Evolutionary conservation across 2,888 invertebrate genomes (phyloP), one percentile per base, ranked within the genome.

Genomic region (Ceriagrion tenellum): DNA sequence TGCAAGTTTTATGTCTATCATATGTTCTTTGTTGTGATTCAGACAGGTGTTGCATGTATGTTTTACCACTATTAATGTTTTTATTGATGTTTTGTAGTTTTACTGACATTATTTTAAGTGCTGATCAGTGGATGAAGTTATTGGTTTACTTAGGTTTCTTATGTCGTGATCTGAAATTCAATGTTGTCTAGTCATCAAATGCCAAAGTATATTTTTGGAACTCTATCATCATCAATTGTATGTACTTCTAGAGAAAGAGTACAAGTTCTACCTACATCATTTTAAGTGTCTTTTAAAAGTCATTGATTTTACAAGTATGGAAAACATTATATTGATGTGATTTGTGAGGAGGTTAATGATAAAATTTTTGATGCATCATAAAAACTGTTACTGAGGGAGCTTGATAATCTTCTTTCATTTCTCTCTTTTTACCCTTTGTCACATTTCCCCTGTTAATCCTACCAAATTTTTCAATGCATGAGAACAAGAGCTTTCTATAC

Each of bases 151-250:
- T 81, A 26, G 16, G 81, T 35, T 81, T 81, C 35, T 26, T 26
- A 69, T 26, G 26, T 69, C 4, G 1, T 69, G 69, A 3, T 69
- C 2, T 69, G 12, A 69, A 69, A 69, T 59, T 59, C 30, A 63
- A 40, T 30, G 6, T 93, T 47, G 23, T 74, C 93, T 93, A 93
- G 93, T 93, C 93, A 93, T 16, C 40, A 40, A 18, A 69, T 89
- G 55, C 89, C 47, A 74, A 93, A 69, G 69, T 69, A 93, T 91
- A 91, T 93, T 93, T 93, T 93, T 74, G 93, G 47, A 55, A 47
- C n/a, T 93, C 63, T 47, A 93, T 47, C 56, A 23, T 93, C 8
- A 35, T 35, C n/a, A n/a, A n/a, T n/a, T n/a, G n/a, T n/a, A 35
- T 81, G 47, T 55, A 47, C 93, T 69, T 74, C 18, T 4, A 47